Conservation (phyloP, 2,888 invertebrate species). For the Rhopalosiphum nymphaeae region DNA sequence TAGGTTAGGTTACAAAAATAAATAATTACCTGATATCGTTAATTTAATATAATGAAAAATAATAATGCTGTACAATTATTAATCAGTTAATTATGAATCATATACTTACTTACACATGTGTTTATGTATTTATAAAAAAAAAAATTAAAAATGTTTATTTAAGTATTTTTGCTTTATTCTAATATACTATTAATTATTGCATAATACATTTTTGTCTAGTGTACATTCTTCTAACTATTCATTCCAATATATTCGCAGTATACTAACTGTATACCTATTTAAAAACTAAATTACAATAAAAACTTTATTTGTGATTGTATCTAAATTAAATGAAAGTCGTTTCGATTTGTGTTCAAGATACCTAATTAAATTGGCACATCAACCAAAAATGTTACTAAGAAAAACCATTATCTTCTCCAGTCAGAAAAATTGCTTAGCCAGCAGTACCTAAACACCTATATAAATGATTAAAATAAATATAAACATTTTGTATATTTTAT, state of each 20-base stretch:
- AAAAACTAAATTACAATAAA: slow-evolving; percentile 4
- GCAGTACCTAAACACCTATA: neutral
- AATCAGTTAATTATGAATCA: neutral
- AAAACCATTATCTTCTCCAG: neutral
- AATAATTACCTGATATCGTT: neutral
- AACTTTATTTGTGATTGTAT: neutral
- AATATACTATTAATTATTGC: neutral
- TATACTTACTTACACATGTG: no score
- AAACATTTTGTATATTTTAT: neutral
- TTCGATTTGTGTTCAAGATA: neutral
- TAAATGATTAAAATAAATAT: slow-evolving; percentile 1
- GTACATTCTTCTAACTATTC: neutral
- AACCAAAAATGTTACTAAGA: neutral
- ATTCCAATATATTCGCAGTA: neutral
- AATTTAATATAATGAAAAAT: neutral
- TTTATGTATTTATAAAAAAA: neutral
- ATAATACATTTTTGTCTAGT: slow-evolving; percentile 14
- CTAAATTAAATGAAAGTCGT: neutral
- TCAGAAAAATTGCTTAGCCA: neutral
- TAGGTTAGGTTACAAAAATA: neutral
- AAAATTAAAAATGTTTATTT: neutral
- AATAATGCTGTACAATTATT: neutral
- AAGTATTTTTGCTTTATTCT: neutral
- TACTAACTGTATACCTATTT: neutral
- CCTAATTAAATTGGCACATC: neutral